Evolutionary conservation across 2,113 vertebrate species (phyloP).

Genomic region (Megaceryle maxima): DNA sequence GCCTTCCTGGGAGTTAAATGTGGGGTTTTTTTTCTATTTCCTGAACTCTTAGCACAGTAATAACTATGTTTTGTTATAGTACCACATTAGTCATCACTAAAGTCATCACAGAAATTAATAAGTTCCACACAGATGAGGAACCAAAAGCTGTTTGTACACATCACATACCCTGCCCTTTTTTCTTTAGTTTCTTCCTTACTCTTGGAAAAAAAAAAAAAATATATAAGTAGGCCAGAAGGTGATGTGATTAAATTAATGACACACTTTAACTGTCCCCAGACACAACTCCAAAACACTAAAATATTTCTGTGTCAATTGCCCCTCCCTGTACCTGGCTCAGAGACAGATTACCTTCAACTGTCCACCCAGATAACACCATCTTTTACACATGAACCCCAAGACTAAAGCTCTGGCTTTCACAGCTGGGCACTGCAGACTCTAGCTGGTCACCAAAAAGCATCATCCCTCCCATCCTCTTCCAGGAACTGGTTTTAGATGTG

Average conservation of each 20-base stretch:
- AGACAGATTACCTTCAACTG: not conserved
- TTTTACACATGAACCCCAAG: not conserved
- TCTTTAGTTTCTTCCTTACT: not conserved
- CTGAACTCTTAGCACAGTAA: not conserved
- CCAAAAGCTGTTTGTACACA: not conserved
- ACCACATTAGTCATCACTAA: not conserved
- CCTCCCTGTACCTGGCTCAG: not conserved
- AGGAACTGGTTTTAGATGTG: fast-evolving
- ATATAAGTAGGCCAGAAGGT: not conserved
- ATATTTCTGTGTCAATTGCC: not conserved
- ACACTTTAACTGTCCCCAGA: not conserved
- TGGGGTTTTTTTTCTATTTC: constrained; percentile 20
- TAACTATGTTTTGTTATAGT: not conserved
- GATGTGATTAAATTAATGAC: not conserved
- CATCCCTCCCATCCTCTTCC: too few species aligned
- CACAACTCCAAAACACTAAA: not conserved
- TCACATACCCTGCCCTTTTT: not conserved
- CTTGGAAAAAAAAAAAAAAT: not conserved
- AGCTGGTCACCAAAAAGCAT: fast-evolving
- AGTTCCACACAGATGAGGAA: not conserved
- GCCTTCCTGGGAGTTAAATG: not conserved
- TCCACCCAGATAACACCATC: too few species aligned
- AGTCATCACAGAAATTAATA: not conserved
- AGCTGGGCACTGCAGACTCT: too few species aligned
- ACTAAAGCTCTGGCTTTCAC: not conserved